phyloP scores from a whole-genome alignment of 2,113 vertebrate species.

The Nothoprocta perdicaria region DNA sequence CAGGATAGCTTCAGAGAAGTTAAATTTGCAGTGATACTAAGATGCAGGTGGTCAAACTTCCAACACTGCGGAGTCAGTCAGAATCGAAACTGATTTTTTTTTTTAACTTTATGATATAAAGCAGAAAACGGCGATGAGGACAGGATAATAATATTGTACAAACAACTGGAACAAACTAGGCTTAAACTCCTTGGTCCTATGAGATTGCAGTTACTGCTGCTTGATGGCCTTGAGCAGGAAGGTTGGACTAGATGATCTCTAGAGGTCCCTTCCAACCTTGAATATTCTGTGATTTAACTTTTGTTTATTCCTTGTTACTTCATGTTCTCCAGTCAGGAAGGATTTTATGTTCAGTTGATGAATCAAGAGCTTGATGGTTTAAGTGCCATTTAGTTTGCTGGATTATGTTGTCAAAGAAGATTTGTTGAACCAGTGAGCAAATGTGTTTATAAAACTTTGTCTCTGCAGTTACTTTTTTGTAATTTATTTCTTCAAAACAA shows the following conservation, averaged over 20 bases:
- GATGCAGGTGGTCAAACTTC: not conserved
- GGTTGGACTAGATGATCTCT: too few relatives aligned
- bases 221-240: not conserved
- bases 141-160: not conserved
- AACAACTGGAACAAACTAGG: not conserved
- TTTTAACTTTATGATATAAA: not conserved
- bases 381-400: not conserved
- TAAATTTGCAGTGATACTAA: not conserved
- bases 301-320: not conserved
- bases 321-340: not conserved
- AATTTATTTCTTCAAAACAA: not conserved
- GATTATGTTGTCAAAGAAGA: slow-evolving; percentile 27
- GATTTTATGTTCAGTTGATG: slow-evolving; percentile 17
- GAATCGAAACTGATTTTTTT: not conserved
- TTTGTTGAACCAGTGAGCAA: not conserved
- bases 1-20: rapidly evolving
- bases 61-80: rapidly evolving
- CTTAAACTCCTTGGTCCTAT: not conserved
- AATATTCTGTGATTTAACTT: not conserved
- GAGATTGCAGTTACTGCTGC: not conserved
- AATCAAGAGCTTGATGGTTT: not conserved
- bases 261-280: too few relatives aligned
- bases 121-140: not conserved
- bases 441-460: not conserved
- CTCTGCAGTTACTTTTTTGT: not conserved